These are phyloP conservation scores for Shargacucullia verbasci DNA, from an alignment of 2,888 invertebrate species.

Conservation along the genomic window DNA sequence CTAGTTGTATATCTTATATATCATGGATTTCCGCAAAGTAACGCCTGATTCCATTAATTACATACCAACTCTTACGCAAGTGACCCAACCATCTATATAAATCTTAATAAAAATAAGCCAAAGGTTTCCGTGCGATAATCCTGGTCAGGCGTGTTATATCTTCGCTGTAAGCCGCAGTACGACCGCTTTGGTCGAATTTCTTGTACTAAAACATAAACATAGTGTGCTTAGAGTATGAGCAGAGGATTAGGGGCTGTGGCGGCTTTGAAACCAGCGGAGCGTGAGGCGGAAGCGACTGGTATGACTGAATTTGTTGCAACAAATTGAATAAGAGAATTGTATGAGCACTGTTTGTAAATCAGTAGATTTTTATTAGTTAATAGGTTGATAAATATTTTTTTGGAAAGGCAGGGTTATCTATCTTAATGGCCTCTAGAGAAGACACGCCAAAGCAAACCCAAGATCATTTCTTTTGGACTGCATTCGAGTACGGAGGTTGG, in stretches of 20 bases:
- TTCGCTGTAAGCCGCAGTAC: conserved; percentile 39
- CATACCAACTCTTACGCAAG: conserved; percentile 3
- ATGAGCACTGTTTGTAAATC: no score
- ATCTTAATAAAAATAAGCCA: conserved; percentile 46
- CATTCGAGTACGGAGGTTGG: no score
- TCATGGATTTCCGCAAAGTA: no score
- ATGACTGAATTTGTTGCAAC: background rate
- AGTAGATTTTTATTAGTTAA: no score
- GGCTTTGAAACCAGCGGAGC: conserved; percentile 37
- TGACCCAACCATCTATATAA: conserved; percentile 24
- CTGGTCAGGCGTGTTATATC: conserved; percentile 53
- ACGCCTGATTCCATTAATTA: no score
- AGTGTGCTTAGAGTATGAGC: conserved; percentile 53
- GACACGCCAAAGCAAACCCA: no score
- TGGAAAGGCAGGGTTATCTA: no score
- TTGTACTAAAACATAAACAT: conserved; percentile 57
- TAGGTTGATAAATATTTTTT: no score
- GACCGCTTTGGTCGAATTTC: conserved; percentile 52
- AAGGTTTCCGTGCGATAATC: conserved; percentile 47
- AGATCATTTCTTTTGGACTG: no score
- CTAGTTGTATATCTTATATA: no score
- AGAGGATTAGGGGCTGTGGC: conserved; percentile 50
- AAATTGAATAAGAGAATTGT: no score
- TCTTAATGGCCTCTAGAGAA: no score
- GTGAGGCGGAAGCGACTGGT: conserved; percentile 3